Evolutionary conservation across 2,888 invertebrate species (phyloP), one percentile per base, ranked within the genome.

Genomic region (Tillus elongatus): DNA sequence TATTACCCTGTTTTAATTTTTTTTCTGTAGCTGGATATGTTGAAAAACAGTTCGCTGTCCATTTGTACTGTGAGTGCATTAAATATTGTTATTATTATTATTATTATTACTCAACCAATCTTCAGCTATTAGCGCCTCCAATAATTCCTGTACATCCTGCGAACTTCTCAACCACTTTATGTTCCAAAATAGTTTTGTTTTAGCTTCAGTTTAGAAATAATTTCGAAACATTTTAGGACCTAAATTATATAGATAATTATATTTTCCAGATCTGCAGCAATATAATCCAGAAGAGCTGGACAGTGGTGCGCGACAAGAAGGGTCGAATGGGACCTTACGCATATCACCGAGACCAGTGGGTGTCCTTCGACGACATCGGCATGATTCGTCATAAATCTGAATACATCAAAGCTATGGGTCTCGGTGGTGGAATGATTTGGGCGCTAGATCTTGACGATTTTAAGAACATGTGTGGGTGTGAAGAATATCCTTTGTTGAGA

Each of bases 371-470:
- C 56, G 92, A 93, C 60, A 76, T 81, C 19, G 74, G 75, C 19
- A 90, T 89, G 77, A 78, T 88, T 12, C 72, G 78, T 15, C 79
- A 85, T 51, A 92, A 92, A 64, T 79, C 88, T 2, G 80, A 87
- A 53, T 89, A 80, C 54, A 77, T 89, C 4, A 78, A 80, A 42
- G 74, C 79, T 1, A 80, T 86, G 72, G 80, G 79, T 0, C 69
- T 92, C 2, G 90, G 82, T 10, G 90, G 90, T 19, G 82, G 82
- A 28, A 90, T 90, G 89, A 79, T 88, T 13, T 91, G 90, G 90
- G 84, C 90, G 0, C 66, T 90, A 9, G 90, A 90, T 62, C 66
- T 90, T 37, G 90, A 91, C 54, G 90, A 91, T 61, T 90, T 90
- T 56, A 79, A 76, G 44, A 83, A 87, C 47, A 67, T 74, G 38